Evolutionary conservation across 2,113 vertebrate genomes (phyloP), one percentile per base, ranked within the genome.

Genomic region (Phrynosoma blainvillii): DNA sequence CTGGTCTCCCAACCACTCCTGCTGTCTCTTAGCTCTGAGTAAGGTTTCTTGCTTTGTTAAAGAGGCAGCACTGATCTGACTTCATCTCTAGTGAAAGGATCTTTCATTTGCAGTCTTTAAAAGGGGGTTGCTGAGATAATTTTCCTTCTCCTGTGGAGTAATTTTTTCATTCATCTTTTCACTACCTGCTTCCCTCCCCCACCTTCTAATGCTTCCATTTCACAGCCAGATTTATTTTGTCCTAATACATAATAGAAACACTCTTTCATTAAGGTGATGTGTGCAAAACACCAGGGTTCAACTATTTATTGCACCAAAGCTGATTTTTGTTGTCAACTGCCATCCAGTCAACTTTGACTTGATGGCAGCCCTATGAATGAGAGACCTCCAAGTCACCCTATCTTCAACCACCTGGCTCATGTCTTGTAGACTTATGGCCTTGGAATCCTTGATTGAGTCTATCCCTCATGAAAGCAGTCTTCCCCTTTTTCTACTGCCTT

Each of bases 21-120:
- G 94, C 95, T 97, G 95, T 95, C 93, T 95, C 92, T 92, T 95
- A 95, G 93, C 94, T 93, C 93, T 95, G 89, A 95, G 79, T 81
- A 21, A 96, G 84, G 54, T 95, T 96, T 95, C 94, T 93, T 82
- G 92, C 89, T 96, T 94, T 96, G 93, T 92, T 92, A 90, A 93
- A 95, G 91, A 88, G 85, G 81, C 93, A 86, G 59, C 89, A 93
- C 84, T 92, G 91, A 95, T 91, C 95, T 93, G 89, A 94, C 94
- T 94, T 78, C 79, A 92, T 84, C 84, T 94, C 82, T 66, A 21
- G 75, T 20, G 13, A 47, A 87, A 95, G 87, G 85, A 89, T 75
- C 83, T 93, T 91, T 36, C 32, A 85, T 66, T 85, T 65, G 5
- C 32, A 76, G 13, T 85, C 42, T 10, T 27, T 79, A 79, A 54